Conservation (phyloP, 2,888 invertebrate genomes). For the Drosophila engyochracea region DNA sequence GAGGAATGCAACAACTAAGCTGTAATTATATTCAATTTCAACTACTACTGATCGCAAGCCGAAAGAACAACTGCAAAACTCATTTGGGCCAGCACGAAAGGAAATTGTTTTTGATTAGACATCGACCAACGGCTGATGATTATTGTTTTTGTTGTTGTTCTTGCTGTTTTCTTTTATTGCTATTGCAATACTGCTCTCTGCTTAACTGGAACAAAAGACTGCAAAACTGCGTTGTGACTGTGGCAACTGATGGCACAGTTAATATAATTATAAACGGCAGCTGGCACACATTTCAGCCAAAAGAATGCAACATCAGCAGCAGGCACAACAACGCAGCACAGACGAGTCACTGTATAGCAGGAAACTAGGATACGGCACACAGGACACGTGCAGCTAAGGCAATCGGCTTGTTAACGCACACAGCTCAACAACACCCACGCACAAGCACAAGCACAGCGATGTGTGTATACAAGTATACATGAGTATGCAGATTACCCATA, state of each 20-base stretch:
- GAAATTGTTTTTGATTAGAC: slow-evolving; percentile 61
- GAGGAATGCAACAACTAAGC: slow-evolving; percentile 31
- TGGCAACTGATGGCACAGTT: slow-evolving; percentile 61
- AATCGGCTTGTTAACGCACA: slow-evolving; percentile 48
- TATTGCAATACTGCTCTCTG: slow-evolving; percentile 1
- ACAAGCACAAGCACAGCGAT: neutral
- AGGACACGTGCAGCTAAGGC: slow-evolving; percentile 46
- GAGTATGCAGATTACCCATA: slow-evolving; percentile 47
- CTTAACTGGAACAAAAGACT: slow-evolving; percentile 68
- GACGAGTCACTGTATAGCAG: slow-evolving; percentile 12
- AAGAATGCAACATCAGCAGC: slow-evolving; percentile 20
- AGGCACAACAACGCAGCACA: slow-evolving; percentile 4
- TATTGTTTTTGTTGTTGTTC: slow-evolving; percentile 5
- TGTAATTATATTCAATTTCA: slow-evolving; percentile 74
- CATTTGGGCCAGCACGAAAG: slow-evolving; percentile 74
- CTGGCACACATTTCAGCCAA: slow-evolving; percentile 58
- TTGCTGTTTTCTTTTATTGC: slow-evolving; percentile 7
- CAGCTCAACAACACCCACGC: neutral
- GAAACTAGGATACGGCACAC: slow-evolving; percentile 28
- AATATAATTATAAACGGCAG: slow-evolving; percentile 74
- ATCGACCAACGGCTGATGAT: slow-evolving; percentile 7
- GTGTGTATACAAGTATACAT: slow-evolving; percentile 2
- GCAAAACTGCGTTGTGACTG: slow-evolving; percentile 33
- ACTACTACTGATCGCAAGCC: slow-evolving; percentile 35
- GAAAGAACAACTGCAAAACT: slow-evolving; percentile 61